Percentiles rank a stretch among this genome's conserved stretches.
phyloP scores from a whole-genome alignment of 1,140 invertebrate genomes.

The Ceratitis capitata region DNA sequence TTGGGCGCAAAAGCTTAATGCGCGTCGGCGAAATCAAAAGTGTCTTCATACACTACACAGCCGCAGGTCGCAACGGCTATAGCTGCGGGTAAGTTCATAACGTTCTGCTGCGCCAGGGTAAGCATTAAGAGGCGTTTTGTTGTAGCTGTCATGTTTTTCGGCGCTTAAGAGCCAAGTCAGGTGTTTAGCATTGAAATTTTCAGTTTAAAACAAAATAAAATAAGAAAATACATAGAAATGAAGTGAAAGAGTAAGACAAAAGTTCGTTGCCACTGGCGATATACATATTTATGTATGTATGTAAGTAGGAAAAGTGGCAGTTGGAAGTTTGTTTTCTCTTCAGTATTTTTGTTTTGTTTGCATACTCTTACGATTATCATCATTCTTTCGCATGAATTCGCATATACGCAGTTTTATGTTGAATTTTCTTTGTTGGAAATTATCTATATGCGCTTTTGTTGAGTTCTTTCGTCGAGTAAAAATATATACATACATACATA shows the following conservation, averaged over 20 bases:
- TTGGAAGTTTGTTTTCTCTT: background rate
- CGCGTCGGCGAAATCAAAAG: constrained; percentile 19
- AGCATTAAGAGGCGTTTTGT: background rate
- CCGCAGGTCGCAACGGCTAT: background rate
- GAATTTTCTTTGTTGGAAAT: background rate
- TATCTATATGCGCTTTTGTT: background rate
- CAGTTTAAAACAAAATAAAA: background rate
- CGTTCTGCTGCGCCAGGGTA: background rate
- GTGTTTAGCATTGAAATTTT: constrained; percentile 20
- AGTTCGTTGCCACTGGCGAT: background rate
- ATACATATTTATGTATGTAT: no score
- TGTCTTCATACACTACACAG: background rate
- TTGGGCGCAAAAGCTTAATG: background rate
- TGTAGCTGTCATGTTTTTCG: constrained; percentile 2
- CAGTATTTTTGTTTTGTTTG: background rate
- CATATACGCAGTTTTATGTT: background rate
- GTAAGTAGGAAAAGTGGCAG: background rate
- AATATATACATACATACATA: background rate
- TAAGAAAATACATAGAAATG: background rate
- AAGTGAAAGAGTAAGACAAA: background rate
- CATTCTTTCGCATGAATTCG: background rate
- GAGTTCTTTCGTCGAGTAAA: background rate
- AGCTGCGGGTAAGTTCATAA: background rate
- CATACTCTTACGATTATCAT: background rate
- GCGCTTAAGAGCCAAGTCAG: constrained; percentile 14